Evolutionary conservation across 2,113 vertebrate genomes (phyloP), one percentile per base, ranked within the genome.

Genomic region (Lophura nycthemera): DNA sequence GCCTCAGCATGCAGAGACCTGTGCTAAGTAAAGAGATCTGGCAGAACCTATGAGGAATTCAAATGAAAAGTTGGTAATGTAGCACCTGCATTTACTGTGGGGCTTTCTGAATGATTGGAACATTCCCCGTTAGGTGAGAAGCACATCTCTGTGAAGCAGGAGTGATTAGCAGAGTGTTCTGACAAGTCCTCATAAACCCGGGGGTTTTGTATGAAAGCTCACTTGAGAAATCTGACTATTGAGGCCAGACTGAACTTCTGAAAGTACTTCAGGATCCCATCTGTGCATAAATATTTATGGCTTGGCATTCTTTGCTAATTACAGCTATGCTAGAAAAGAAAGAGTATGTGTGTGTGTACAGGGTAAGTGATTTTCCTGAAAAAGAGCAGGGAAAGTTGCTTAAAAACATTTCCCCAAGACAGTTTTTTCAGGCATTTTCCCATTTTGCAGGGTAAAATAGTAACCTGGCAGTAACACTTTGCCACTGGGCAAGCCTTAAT

Each of bases 11-110:
- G 75, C n/a, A 77, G 89, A 91, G 72, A 60, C 85, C 73, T 93
- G 82, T 90, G 83, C 52, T 61, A 64, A 75, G 12, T 42, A 56
- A 73, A 52, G 52, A 47, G 47, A 67, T 90, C 93, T 94, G 93
- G 76, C 84, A 90, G 90, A 71, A 66, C 90, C 91, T 90, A n/a
- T 83, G 75, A 86, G 79, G 69, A 95, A 89, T 92, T 95, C 36
- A 92, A 93, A 90, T 83, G 75, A 88, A 61, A 95, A 92, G 27
- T 20, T 80, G 70, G 52, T 75, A 94, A 91, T 65, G 57, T 91
- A 95, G 79, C 38, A 90, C 61, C 40, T 92, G 73, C 47, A 78
- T 75, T 80, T 92, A 36, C 67, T 95, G 75, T 78, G 83, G 57
- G 48, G 42, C 48, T 95, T 95, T 0, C 0, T 0, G 2, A 74